Base-by-base conservation (phyloP, 1,140 invertebrate genomes). In the Solenopsis fugax region DNA sequence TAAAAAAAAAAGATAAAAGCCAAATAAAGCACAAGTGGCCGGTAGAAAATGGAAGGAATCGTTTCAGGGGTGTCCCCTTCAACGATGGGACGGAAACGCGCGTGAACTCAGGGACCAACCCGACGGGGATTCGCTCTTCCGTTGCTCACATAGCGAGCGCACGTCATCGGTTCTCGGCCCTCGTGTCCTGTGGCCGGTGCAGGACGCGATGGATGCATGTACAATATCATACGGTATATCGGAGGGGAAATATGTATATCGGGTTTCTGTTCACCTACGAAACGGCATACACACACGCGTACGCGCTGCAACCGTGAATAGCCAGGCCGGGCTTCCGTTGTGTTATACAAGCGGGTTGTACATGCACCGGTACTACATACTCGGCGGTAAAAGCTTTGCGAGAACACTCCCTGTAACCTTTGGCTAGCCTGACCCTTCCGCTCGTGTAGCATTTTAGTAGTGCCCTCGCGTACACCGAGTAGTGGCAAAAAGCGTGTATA, bases 401-500 rank as follows among this genome's bases (percentile, higher is more conserved):
- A 65, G 77, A 80, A 45, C 62, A 69, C 77, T 81, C 65, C 76
- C 77, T 81, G 64, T 81, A 71, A 81, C 77, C 64, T 81, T 81
- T 54, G 77, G 64, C 34, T 56, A 56, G 77, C 50, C 50, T 81
- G 77, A 81, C 77, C 48, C 77, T 81, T 81, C 77, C 50, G 77
- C 77, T 71, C 34, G 77, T 81, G 77, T 80, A 80, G 29, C 62
- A 81, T 71, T 81, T 78, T 78, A 65, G 58, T 64, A 18, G 80
- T 60, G 67, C 29, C 21, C 69, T 85, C 73, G 75, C 76, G 37
- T 48, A 50, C 24, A 78, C 21, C 21, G 45, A 78, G 60, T n/a
- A 54, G 62, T 21, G 9, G 60, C 72, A 85, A 56, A 85, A 78
- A 54, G 58, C 45, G 52, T 84, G 69, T 84, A 37, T 84, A 84